phyloP scores from a whole-genome alignment of 2,888 invertebrate genomes.

The Tenthredo distinguenda region DNA sequence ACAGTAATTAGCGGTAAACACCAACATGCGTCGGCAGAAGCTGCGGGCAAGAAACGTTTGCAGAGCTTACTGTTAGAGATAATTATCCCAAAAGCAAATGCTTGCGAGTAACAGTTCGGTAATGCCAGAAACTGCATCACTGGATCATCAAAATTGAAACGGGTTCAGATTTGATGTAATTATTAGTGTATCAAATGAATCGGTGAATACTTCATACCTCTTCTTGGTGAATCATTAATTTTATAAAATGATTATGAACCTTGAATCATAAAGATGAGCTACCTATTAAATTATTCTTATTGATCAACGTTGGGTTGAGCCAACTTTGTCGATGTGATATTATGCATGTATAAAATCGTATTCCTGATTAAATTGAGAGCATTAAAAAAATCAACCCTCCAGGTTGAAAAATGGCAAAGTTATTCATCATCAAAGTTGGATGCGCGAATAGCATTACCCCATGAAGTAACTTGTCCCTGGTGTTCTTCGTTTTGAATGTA shows the following conservation, averaged over 20 bases:
- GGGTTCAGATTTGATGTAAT: neutral
- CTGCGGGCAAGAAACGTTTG: constrained; percentile 2
- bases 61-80: neutral
- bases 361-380: neutral
- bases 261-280: neutral
- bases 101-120: neutral
- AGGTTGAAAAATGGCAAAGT: neutral
- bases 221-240: neutral
- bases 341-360: too few species aligned
- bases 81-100: neutral
- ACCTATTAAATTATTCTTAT: neutral
- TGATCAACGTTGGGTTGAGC: neutral
- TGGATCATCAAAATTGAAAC: neutral
- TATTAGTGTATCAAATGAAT: neutral
- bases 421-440: neutral
- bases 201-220: neutral
- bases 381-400: neutral
- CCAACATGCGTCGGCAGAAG: neutral
- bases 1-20: neutral
- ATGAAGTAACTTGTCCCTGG: neutral
- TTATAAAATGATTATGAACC: neutral
- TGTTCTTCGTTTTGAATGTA: neutral
- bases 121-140: neutral
- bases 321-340: too few species aligned
- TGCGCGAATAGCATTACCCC: neutral